These are phyloP conservation scores for Mormyrops attenuatus DNA, from an alignment of 2,797 vertebrate genomes.

Conservation along the genomic window DNA sequence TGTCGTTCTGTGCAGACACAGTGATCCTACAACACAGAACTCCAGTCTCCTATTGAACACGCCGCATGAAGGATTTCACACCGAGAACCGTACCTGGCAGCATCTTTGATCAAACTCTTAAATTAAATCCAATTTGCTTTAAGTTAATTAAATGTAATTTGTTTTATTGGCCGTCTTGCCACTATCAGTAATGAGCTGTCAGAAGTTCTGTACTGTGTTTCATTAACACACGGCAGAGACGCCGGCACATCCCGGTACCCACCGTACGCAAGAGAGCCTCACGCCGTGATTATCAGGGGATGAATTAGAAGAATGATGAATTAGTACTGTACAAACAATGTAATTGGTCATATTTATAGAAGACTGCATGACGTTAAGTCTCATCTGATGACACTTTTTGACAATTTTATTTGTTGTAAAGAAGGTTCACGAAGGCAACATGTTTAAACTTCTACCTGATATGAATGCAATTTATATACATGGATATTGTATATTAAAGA, in stretches of 20 bases:
- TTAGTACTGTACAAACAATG: background rate
- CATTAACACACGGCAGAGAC: background rate
- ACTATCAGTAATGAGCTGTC: background rate
- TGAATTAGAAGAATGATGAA: background rate
- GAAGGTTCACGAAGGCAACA: background rate
- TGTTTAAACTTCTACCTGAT: background rate
- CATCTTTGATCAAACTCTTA: background rate
- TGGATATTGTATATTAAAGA: background rate
- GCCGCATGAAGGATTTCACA: background rate
- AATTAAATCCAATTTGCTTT: background rate
- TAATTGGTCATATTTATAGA: background rate
- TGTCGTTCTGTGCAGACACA: background rate
- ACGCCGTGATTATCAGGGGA: background rate
- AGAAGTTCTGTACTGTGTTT: too few species aligned
- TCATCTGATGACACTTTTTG: background rate
- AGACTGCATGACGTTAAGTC: background rate
- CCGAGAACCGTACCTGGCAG: background rate
- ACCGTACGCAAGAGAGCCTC: background rate
- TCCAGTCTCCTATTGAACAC: background rate
- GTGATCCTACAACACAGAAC: background rate
- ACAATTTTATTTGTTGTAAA: background rate
- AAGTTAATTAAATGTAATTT: conserved; percentile 11
- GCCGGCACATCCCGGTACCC: too few species aligned
- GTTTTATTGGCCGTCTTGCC: background rate
- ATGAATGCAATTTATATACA: background rate